These are phyloP conservation scores for Halocynthia roretzi DNA, from an alignment of 23 tunicate species.

Conservation along the genomic window DNA sequence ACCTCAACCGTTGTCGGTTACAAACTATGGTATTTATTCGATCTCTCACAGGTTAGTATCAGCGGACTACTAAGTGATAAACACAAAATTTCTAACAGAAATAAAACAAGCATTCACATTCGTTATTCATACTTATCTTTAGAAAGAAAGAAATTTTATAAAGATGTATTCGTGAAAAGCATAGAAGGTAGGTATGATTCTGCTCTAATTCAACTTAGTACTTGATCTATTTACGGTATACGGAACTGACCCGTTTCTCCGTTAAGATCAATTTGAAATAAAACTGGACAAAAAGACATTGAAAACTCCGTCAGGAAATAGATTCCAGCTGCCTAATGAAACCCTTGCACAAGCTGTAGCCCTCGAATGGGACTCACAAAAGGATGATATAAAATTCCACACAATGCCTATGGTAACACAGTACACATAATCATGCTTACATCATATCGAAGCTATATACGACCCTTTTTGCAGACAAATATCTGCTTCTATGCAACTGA, in stretches of 20 bases:
- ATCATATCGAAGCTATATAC: background rate
- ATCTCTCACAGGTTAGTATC: too few species aligned
- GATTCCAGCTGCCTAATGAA: slow-evolving; percentile 51
- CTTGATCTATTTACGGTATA: background rate
- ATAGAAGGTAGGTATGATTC: slow-evolving; percentile 23
- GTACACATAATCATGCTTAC: background rate
- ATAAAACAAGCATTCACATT: too few species aligned
- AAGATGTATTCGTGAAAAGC: slow-evolving; percentile 50
- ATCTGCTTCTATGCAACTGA: slow-evolving; percentile 55
- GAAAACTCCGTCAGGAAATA: slow-evolving; percentile 45
- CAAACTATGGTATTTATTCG: too few species aligned
- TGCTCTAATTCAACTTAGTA: background rate
- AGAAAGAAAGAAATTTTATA: slow-evolving; percentile 50
- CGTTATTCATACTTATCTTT: slow-evolving; percentile 1
- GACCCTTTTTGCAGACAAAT: slow-evolving; percentile 44
- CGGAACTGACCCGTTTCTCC: background rate
- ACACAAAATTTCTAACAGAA: too few species aligned
- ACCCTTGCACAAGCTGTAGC: slow-evolving; percentile 79
- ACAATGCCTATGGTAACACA: slow-evolving; percentile 71
- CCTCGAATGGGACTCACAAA: slow-evolving; percentile 70
- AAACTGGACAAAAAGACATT: slow-evolving; percentile 60
- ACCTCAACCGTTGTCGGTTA: too few species aligned
- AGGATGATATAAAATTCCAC: slow-evolving; percentile 38
- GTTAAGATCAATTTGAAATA: slow-evolving; percentile 51
- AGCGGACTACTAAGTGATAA: too few species aligned